phyloP scores from a whole-genome alignment of 2,888 invertebrate species.

The Tipula lateralis region DNA sequence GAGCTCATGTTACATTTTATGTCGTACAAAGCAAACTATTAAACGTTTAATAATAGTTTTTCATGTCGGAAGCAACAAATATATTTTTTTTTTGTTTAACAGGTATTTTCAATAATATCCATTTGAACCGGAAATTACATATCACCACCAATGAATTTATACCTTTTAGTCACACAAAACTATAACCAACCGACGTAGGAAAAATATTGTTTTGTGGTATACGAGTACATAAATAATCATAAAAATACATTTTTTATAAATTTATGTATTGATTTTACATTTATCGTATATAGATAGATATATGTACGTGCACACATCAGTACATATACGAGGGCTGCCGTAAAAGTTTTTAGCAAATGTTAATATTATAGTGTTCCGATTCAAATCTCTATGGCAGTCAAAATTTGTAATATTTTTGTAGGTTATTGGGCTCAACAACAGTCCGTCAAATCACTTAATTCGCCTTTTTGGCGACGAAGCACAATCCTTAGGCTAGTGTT shows the following conservation, averaged over 20 bases:
- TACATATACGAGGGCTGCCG: no score
- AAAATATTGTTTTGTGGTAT: not conserved
- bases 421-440: no score
- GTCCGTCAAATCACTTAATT: no score
- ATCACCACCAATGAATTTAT: not conserved
- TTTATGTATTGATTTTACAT: not conserved
- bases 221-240: not conserved
- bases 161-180: not conserved
- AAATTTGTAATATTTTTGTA: no score
- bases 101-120: not conserved
- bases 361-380: no score
- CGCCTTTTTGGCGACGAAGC: no score
- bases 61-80: not conserved
- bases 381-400: no score
- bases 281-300: not conserved
- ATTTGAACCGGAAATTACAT: slow-evolving; percentile 14
- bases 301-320: not conserved
- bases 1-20: not conserved
- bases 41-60: not conserved
- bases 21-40: not conserved
- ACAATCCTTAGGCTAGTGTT: no score
- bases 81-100: not conserved
- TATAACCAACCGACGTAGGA: not conserved
- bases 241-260: not conserved
- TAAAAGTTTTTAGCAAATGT: no score